Conservation (phyloP, 1,140 invertebrate species). For the Uloborus diversus region DNA sequence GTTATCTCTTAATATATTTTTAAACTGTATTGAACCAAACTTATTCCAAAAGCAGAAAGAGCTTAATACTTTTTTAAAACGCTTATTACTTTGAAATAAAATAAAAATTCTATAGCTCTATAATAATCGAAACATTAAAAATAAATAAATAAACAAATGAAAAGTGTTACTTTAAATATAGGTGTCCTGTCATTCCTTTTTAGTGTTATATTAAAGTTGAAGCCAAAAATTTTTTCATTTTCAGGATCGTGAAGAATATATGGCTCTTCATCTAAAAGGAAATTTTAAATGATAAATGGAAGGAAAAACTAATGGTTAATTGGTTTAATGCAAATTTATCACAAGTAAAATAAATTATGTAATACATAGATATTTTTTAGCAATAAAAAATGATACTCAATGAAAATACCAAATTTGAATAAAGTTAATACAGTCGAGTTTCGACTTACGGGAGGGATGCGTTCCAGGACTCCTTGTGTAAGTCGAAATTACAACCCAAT, state of each 20-base stretch:
- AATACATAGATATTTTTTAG: neutral
- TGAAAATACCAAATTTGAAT: neutral
- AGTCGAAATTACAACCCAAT: no score
- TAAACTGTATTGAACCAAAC: no score
- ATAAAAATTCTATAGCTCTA: neutral
- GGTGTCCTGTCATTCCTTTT: slow-evolving; percentile 70
- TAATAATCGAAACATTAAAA: neutral
- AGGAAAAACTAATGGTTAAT: no score
- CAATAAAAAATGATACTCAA: neutral
- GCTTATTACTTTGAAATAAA: no score
- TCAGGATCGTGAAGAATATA: slow-evolving; percentile 74
- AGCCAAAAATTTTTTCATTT: slow-evolving; percentile 81
- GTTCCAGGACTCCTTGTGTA: no score
- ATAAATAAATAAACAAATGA: neutral
- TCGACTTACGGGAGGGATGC: no score
- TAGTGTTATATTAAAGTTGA: slow-evolving; percentile 79
- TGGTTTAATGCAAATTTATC: no score
- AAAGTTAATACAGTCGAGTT: no score
- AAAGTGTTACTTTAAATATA: slow-evolving; percentile 66
- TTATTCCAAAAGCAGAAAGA: no score
- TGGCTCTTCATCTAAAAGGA: slow-evolving; percentile 63
- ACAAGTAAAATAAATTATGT: neutral
- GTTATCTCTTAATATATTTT: no score
- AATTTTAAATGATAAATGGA: no score
- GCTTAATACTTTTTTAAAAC: no score